Conservation (phyloP, 1,140 invertebrate species). For the honey bee (Apis mellifera) region Amel_HAv3.1 CM009945.2:4960001-4960500, state of each 20-base stretch:
- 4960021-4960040: too few relatives aligned
- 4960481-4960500: not conserved
- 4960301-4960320: not conserved
- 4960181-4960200: not conserved
- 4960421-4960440: not conserved
- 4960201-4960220: not conserved
- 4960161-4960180: too few relatives aligned
- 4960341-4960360: not conserved
- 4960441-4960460: not conserved
- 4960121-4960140: too few relatives aligned
- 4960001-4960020: too few relatives aligned
- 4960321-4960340: not conserved
- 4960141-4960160: too few relatives aligned
- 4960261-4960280: not conserved
- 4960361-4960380: constrained; percentile 26
- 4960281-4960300: not conserved
- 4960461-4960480: not conserved
- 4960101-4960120: too few relatives aligned
- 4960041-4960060: too few relatives aligned
- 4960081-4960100: too few relatives aligned
- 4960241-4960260: constrained; percentile 3
- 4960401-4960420: not conserved
- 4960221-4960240: not conserved
- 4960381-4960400: not conserved
- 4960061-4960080: too few relatives aligned